Evolutionary conservation across 1,140 invertebrate species (phyloP).

Genomic region (Hycleus cichorii): DNA sequence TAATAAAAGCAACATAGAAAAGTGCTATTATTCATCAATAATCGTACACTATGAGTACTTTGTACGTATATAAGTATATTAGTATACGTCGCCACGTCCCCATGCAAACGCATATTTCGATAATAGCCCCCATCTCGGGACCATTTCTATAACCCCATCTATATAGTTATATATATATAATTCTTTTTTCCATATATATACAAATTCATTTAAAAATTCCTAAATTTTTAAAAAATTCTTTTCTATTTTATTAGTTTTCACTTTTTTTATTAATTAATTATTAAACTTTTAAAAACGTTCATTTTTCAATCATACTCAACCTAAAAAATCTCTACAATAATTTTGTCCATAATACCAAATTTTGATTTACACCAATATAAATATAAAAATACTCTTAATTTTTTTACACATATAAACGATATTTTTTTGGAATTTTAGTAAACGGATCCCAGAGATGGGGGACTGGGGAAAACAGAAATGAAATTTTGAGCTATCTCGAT

Average conservation of each 20-base stretch:
- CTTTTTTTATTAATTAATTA: constrained; percentile 12
- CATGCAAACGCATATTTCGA: constrained; percentile 35
- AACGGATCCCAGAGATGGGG: constrained; percentile 5
- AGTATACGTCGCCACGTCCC: constrained; percentile 43
- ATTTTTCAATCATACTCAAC: constrained; percentile 7
- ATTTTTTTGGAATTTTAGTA: constrained; percentile 22
- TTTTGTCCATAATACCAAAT: constrained; percentile 42
- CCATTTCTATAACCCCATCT: constrained; percentile 12
- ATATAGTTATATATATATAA: constrained; percentile 43
- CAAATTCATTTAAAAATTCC: constrained; percentile 45
- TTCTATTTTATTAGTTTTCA: too few species aligned
- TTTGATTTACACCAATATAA: constrained; percentile 46
- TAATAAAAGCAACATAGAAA: constrained; percentile 41
- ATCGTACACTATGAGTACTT: constrained; percentile 41
- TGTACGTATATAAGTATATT: constrained; percentile 43
- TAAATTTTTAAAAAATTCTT: constrained; percentile 35
- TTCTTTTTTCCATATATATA: constrained; percentile 38
- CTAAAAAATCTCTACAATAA: constrained; percentile 40
- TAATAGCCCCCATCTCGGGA: constrained; percentile 25
- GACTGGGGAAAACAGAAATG: constrained; percentile 23
- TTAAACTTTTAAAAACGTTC: constrained; percentile 36
- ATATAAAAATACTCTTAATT: constrained; percentile 44
- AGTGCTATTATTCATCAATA: constrained; percentile 22
- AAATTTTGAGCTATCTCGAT: constrained; percentile 44
- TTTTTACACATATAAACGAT: constrained; percentile 41